A percentile compares a stretch with the other conserved stretches of the same genome.
Conservation (phyloP, 2,797 vertebrate species). For the Centropyge bicolor region DNA sequence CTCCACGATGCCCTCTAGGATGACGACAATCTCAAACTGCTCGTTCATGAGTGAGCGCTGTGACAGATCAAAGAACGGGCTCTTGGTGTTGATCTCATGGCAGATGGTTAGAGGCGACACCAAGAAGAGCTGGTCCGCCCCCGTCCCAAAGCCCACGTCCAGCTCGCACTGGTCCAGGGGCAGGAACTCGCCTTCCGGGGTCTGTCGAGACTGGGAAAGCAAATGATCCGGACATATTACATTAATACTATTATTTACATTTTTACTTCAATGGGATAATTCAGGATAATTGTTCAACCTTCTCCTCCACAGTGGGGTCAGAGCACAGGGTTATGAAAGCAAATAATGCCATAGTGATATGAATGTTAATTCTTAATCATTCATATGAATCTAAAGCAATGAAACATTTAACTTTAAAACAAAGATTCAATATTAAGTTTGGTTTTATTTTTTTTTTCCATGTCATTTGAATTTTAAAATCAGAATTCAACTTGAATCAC, state of each 20-base stretch:
- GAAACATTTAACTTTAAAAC: too few relatives aligned
- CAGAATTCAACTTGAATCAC: too few relatives aligned
- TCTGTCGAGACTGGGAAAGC: conserved; percentile 90
- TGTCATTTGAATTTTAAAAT: too few relatives aligned
- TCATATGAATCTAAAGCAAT: too few relatives aligned
- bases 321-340: not conserved
- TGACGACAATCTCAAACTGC: conserved; percentile 94
- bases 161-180: conserved; percentile 93
- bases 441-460: too few relatives aligned
- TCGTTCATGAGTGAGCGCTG: conserved; percentile 90
- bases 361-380: too few relatives aligned
- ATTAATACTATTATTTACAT: too few relatives aligned
- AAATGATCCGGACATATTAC: conserved; percentile 14
- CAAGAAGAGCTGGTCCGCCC: conserved; percentile 92
- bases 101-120: conserved; percentile 94
- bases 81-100: conserved; percentile 91
- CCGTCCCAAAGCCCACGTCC: conserved; percentile 93
- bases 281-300: not conserved
- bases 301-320: not conserved
- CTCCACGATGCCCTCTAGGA: conserved; percentile 94
- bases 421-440: too few relatives aligned
- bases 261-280: not conserved
- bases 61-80: conserved; percentile 92
- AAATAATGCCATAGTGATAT: not conserved
- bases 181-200: conserved; percentile 93